Evolutionary conservation across 1,140 invertebrate species (phyloP).

Genomic region (Pogonomyrmex barbatus): DNA sequence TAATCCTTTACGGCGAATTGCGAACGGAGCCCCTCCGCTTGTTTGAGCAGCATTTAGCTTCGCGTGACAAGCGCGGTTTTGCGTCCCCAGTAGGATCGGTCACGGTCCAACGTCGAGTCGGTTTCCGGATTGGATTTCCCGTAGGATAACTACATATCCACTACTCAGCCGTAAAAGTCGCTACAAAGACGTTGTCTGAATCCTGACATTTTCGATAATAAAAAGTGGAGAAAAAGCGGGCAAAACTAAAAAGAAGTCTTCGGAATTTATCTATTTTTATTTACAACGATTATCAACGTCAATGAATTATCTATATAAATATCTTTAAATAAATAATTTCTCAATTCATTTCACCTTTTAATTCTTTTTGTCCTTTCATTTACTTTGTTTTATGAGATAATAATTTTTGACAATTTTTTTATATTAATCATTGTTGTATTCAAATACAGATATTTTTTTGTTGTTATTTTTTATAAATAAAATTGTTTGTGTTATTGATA

Average conservation of each 20-base stretch:
- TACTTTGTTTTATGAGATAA: not conserved
- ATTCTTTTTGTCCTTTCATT: not conserved
- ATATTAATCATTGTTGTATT: not conserved
- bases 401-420: not conserved
- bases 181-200: not conserved
- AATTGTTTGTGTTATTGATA: not conserved
- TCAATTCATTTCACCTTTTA: no score
- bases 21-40: slow-evolving; percentile 17
- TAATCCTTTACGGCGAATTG: slow-evolving; percentile 56
- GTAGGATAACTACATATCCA: slow-evolving; percentile 45
- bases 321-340: not conserved
- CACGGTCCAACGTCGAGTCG: slow-evolving; percentile 47
- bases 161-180: slow-evolving; percentile 30
- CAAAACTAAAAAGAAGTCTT: not conserved
- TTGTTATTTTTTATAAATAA: not conserved
- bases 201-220: slow-evolving; percentile 18
- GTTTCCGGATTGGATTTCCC: slow-evolving; percentile 49
- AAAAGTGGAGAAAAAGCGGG: not conserved
- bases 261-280: slow-evolving; percentile 2
- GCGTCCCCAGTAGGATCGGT: slow-evolving; percentile 57
- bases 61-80: slow-evolving; percentile 59
- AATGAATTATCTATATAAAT: not conserved
- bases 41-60: slow-evolving; percentile 58
- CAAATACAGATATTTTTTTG: not conserved
- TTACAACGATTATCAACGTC: not conserved